These are phyloP conservation scores for Rhinichthys osculus DNA, from an alignment of 2,797 vertebrate species.

Conservation along the genomic window DNA sequence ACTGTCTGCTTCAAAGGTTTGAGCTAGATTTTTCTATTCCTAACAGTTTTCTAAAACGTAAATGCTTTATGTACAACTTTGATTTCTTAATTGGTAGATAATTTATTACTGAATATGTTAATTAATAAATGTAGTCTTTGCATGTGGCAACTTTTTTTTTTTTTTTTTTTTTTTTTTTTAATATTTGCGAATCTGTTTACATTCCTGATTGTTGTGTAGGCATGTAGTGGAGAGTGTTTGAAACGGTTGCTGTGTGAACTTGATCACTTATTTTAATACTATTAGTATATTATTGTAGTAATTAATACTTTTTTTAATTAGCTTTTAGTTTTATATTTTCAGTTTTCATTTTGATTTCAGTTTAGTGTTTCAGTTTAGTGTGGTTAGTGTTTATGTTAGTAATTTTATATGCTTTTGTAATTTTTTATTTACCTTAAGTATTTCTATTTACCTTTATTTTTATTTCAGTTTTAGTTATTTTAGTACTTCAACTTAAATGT, in stretches of 20 bases:
- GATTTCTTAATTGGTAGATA: not conserved
- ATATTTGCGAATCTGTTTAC: not conserved
- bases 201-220: not conserved
- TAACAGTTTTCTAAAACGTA: not conserved
- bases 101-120: not conserved
- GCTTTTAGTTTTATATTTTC: not conserved
- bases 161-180: too few species aligned
- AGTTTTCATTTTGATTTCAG: not conserved
- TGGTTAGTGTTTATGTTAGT: not conserved
- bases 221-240: not conserved
- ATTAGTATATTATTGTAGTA: not conserved
- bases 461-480: not conserved
- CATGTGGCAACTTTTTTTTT: not conserved
- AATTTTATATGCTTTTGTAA: not conserved
- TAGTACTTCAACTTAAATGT: not conserved
- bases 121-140: not conserved
- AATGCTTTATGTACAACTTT: not conserved
- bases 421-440: not conserved
- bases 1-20: conserved; percentile 18
- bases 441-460: not conserved
- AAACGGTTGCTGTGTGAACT: not conserved
- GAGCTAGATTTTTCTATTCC: not conserved
- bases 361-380: not conserved
- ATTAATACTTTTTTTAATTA: not conserved
- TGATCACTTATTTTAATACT: not conserved